Percentiles rank a stretch among this genome's conserved stretches.
Evolutionary conservation across 2,113 vertebrate species (phyloP).

Genomic region (Connochaetes taurinus): DNA sequence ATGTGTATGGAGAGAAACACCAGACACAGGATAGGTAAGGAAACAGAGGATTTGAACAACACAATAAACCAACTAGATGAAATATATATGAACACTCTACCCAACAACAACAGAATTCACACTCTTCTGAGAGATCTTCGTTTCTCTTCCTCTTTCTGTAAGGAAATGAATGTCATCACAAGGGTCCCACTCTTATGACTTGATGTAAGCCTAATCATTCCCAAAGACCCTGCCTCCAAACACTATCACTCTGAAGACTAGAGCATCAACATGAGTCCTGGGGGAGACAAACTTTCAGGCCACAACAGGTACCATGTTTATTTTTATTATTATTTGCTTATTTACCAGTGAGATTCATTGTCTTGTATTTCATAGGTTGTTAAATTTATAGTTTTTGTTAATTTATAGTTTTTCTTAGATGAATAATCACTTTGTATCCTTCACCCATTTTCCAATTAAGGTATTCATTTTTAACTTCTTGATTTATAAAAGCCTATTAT

Average conservation of each 20-base stretch:
- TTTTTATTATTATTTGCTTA: background rate
- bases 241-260: background rate
- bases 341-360: background rate
- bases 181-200: background rate
- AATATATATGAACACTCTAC: too few species aligned
- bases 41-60: background rate
- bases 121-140: background rate
- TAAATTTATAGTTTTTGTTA: background rate
- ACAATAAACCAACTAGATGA: background rate
- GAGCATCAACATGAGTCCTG: background rate
- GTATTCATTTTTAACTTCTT: background rate
- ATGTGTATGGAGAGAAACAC: background rate
- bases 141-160: background rate
- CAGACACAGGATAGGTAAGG: background rate
- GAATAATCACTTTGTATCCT: background rate
- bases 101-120: background rate
- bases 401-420: background rate
- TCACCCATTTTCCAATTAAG: background rate
- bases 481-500: background rate
- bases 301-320: background rate
- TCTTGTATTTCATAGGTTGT: background rate
- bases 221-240: background rate
- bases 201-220: background rate
- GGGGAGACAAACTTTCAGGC: background rate
- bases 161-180: background rate